Evolutionary conservation across 2,797 vertebrate genomes (phyloP).

Genomic region (Sebastes steindachneri): DNA sequence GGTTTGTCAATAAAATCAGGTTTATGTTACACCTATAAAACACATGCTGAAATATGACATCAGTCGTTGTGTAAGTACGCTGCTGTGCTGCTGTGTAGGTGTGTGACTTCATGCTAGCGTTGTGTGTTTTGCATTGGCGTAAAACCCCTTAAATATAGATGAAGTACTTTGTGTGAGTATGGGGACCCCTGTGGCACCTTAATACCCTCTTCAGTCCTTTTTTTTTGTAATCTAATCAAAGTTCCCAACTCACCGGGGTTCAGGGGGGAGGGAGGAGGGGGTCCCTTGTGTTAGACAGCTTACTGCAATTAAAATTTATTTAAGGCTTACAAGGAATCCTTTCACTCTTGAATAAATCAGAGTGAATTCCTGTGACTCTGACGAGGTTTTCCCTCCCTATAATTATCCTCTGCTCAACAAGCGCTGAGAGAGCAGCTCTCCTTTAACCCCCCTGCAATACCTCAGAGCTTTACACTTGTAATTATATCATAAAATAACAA

Average conservation of each 20-base stretch:
- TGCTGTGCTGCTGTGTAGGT: background rate
- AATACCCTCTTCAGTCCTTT: conserved; percentile 45
- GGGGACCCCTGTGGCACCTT: conserved; percentile 48
- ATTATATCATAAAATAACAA: conserved; percentile 78
- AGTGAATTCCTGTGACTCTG: conserved; percentile 77
- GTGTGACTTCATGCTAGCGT: conserved; percentile 3
- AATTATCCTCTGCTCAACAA: conserved; percentile 78
- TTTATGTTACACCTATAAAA: background rate
- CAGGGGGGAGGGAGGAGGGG: background rate
- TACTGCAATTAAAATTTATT: conserved; percentile 87
- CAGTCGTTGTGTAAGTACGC: background rate
- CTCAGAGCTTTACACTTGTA: conserved; percentile 63
- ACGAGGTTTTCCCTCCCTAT: conserved; percentile 76
- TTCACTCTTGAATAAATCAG: conserved; percentile 83
- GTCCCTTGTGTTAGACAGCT: conserved; percentile 78
- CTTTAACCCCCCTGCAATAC: conserved; percentile 51
- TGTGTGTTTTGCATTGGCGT: background rate
- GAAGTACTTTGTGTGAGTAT: conserved; percentile 27
- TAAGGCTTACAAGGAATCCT: conserved; percentile 82
- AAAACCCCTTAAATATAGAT: conserved; percentile 23
- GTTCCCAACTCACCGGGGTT: conserved; percentile 67
- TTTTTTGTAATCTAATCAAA: conserved; percentile 79
- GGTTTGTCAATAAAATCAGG: background rate
- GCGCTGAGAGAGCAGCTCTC: conserved; percentile 51
- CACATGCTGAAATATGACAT: background rate